Evolutionary conservation across 2,113 vertebrate genomes (phyloP), one percentile per base, ranked within the genome.

Genomic region (Mus spicilegus): DNA sequence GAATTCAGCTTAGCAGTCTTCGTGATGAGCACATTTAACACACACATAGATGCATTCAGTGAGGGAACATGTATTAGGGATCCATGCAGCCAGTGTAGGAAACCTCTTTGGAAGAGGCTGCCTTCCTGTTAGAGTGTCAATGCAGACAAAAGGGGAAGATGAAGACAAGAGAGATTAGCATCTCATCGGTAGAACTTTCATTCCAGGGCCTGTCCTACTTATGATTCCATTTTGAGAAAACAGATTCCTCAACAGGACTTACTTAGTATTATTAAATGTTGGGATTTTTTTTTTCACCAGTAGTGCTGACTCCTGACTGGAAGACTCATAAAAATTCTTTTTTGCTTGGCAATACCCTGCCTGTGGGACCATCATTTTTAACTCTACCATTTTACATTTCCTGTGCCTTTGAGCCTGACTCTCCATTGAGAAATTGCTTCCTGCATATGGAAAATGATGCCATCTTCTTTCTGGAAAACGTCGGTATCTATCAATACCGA

Each of bases 401-500:
- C 58, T 90, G 16, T 88, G 10, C 5, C 90, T 87, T 95, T 96
- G n/a, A 78, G 88, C 28, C 14, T 63, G 39, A 69, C 82, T 95
- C 42, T 92, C 42, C 63, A 81, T 94, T 86, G 95, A 91, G 65
- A 97, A 93, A 95, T 93, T 90, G 10, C 82, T 97, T 97, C 87
- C 89, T 95, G 91, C 16, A 80, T 39, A 63, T 87, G 96, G 94
- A 84, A 96, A 97, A 90, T 94, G 91, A 97, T 87, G 65, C 73
- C 65, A 85, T 92, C 86, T 95, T 69, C 56, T 97, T 97, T 95
- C 93, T 90, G 96, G 95, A 97, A 97, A 96, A 96, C 20, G 51
- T 30, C 28, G 69, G 63, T 87, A 46, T 89, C 89, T 91, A n/a
- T 96, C 95, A 95, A 87, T 80, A 88, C 42, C 13, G 33, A 96